Conservation (phyloP, 2,888 invertebrate genomes). For the Hoplodrina blanda region DNA sequence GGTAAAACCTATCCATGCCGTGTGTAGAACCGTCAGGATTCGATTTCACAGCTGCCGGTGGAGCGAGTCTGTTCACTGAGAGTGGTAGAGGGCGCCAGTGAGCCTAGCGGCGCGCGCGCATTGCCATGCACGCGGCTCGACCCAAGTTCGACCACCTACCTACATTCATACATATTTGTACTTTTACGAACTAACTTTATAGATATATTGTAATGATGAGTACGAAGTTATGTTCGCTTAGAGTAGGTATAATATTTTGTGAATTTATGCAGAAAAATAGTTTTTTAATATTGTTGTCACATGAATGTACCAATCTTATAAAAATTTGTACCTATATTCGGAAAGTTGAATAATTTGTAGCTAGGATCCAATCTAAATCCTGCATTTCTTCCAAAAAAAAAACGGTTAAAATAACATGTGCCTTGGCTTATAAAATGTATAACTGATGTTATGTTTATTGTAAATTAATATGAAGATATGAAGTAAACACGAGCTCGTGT, state of each 20-base stretch:
- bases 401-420: conserved; percentile 86
- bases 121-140: conserved; percentile 42
- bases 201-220: conserved; percentile 86
- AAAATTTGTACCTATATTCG: conserved; percentile 90
- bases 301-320: conserved; percentile 90
- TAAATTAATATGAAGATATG: conserved; percentile 74
- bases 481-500: conserved; percentile 74
- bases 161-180: conserved; percentile 84
- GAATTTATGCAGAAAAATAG: conserved; percentile 90
- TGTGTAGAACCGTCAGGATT: conserved; percentile 57
- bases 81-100: not conserved
- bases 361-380: conserved; percentile 90
- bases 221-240: conserved; percentile 89
- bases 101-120: conserved; percentile 34
- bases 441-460: conserved; percentile 83
- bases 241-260: conserved; percentile 89
- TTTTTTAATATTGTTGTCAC: conserved; percentile 91
- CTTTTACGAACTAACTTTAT: conserved; percentile 87
- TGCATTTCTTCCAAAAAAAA: conserved; percentile 86
- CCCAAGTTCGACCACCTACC: conserved; percentile 67
- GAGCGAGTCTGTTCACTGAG: conserved; percentile 15
- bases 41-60: conserved; percentile 24
- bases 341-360: conserved; percentile 90
- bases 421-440: conserved; percentile 88
- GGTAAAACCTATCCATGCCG: conserved; percentile 75